phyloP scores from a whole-genome alignment of 2,888 invertebrate genomes.

The Caenorhabditis parvicauda region DNA sequence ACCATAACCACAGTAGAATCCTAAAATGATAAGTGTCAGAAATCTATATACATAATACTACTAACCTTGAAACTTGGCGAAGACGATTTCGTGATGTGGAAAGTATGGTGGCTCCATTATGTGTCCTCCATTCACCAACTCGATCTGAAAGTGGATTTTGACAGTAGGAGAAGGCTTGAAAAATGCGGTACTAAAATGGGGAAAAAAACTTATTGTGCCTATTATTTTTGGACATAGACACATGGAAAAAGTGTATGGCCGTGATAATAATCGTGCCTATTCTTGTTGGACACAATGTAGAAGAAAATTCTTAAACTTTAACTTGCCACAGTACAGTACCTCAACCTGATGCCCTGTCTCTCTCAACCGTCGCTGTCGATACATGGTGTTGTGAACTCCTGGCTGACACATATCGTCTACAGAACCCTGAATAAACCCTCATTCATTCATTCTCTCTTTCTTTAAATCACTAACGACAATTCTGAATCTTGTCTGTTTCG shows the following conservation, averaged over 20 bases:
- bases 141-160: slow-evolving; percentile 9
- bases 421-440: slow-evolving; percentile 18
- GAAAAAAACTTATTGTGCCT: neutral
- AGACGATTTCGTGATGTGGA: slow-evolving; percentile 29
- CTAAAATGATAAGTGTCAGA: slow-evolving; percentile 1
- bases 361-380: slow-evolving; percentile 9
- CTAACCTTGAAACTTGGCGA: slow-evolving; percentile 26
- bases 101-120: slow-evolving; percentile 41
- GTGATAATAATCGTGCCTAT: too few relatives aligned
- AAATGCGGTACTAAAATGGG: neutral
- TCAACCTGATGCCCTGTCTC: slow-evolving; percentile 31
- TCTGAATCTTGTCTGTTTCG: slow-evolving; percentile 20
- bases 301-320: neutral
- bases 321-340: too few relatives aligned
- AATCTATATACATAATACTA: neutral
- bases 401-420: slow-evolving; percentile 30
- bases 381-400: slow-evolving; percentile 19
- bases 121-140: slow-evolving; percentile 32
- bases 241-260: too few relatives aligned
- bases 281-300: neutral
- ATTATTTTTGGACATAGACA: too few relatives aligned
- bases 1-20: slow-evolving; percentile 33
- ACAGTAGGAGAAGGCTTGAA: neutral
- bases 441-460: neutral
- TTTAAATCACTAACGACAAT: slow-evolving; percentile 19